These are phyloP conservation scores for Alosa sapidissima DNA, from an alignment of 2,797 vertebrate species.

Conservation along the genomic window DNA sequence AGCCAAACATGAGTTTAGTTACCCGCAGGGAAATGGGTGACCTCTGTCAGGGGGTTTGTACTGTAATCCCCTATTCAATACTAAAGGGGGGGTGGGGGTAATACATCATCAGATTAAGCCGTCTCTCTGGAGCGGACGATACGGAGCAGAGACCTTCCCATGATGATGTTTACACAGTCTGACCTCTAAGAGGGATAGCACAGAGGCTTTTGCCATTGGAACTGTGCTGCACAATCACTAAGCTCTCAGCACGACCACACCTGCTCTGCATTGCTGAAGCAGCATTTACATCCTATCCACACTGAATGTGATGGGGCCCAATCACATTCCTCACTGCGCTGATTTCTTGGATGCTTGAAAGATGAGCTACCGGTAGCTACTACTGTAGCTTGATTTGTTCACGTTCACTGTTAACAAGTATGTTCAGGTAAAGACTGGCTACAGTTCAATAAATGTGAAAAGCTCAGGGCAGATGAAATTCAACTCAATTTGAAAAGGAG, in stretches of 20 bases:
- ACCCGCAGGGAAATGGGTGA: not conserved
- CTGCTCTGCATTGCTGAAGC: not conserved
- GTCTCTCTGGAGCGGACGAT: not conserved
- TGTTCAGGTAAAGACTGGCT: too few relatives aligned
- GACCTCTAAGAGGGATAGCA: not conserved
- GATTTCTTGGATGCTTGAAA: too few relatives aligned
- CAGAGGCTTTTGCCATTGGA: not conserved
- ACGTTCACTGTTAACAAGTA: too few relatives aligned
- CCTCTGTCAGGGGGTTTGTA: not conserved
- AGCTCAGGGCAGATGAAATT: too few relatives aligned
- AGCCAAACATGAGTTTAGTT: constrained; percentile 4
- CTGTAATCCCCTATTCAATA: not conserved
- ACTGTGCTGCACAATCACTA: not conserved
- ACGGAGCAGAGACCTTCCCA: not conserved
- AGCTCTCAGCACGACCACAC: not conserved
- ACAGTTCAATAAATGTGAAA: too few relatives aligned
- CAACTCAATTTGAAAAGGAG: too few relatives aligned
- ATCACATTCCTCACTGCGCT: too few relatives aligned
- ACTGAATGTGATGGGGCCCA: too few relatives aligned
- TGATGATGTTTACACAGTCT: not conserved
- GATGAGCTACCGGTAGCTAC: too few relatives aligned
- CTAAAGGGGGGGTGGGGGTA: not conserved
- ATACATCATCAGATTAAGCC: not conserved
- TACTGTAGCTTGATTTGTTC: too few relatives aligned
- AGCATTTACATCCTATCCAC: too few relatives aligned